Conservation (phyloP, 2,113 vertebrate genomes). For the Psettodes erumei region DNA sequence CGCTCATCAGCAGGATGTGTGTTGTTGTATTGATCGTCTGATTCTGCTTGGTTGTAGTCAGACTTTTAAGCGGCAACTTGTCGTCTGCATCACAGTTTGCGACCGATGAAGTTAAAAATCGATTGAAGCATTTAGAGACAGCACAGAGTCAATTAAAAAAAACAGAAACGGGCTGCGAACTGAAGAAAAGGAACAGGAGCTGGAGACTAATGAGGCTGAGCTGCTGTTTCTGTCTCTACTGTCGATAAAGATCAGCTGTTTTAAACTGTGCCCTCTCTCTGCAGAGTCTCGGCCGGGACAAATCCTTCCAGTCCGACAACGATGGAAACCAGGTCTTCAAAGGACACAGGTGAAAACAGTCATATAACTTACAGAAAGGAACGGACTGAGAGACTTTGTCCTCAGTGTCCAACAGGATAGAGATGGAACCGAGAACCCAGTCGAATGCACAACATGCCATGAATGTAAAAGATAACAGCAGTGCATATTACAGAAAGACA, state of each 20-base stretch:
- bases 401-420: no score
- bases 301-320: constrained; percentile 88
- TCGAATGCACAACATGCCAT: no score
- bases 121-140: no score
- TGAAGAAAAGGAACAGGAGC: background rate
- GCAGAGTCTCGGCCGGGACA: constrained; percentile 88
- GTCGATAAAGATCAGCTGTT: background rate
- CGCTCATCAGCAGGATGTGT: no score
- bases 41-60: background rate
- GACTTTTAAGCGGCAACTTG: no score
- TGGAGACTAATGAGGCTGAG: background rate
- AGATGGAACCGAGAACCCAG: no score
- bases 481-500: background rate
- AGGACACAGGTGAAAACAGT: constrained; percentile 89
- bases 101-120: constrained; percentile 57
- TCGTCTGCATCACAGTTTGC: constrained; percentile 29
- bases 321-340: constrained; percentile 90
- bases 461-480: no score
- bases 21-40: no score
- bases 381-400: no score
- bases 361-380: no score
- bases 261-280: constrained; percentile 11
- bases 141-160: constrained; percentile 45
- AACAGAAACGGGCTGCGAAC: background rate
- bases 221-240: background rate